Evolutionary conservation across 2,797 vertebrate species (phyloP).

Genomic region (Octomys mimax): DNA sequence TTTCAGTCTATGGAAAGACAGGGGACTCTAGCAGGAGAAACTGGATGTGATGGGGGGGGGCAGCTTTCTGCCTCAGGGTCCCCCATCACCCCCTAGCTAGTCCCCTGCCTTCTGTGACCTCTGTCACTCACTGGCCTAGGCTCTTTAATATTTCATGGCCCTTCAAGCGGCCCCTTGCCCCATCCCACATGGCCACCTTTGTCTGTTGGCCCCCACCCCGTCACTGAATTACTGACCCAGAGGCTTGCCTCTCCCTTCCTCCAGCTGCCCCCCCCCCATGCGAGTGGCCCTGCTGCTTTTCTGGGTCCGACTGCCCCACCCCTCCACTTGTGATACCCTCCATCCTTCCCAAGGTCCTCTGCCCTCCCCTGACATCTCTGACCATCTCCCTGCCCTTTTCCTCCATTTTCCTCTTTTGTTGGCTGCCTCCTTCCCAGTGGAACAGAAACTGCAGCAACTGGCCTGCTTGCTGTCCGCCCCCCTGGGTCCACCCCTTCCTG

Average conservation of each 20-base stretch:
- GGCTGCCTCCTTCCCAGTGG: conserved; percentile 63
- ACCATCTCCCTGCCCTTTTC: conserved; percentile 57
- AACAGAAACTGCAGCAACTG: conserved; percentile 80
- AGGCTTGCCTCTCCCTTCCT: conserved; percentile 43
- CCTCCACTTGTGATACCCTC: not conserved
- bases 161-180: conserved; percentile 62
- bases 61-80: conserved; percentile 25
- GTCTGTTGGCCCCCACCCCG: conserved; percentile 58
- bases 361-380: conserved; percentile 48
- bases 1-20: not conserved
- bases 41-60: conserved; percentile 48
- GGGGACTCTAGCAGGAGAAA: conserved; percentile 42
- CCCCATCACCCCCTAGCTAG: not conserved
- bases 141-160: conserved; percentile 76
- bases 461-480: conserved; percentile 47
- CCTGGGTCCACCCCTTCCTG: conserved; percentile 60
- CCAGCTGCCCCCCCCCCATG: not conserved
- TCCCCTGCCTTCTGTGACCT: conserved; percentile 68
- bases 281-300: not conserved
- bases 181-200: conserved; percentile 71
- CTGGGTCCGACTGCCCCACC: not conserved
- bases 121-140: conserved; percentile 56
- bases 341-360: not conserved
- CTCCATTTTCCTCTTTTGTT: conserved; percentile 78
- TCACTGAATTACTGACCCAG: conserved; percentile 66